Base-by-base conservation (phyloP, 2,113 vertebrate genomes). In the Merops nubicus region DNA sequence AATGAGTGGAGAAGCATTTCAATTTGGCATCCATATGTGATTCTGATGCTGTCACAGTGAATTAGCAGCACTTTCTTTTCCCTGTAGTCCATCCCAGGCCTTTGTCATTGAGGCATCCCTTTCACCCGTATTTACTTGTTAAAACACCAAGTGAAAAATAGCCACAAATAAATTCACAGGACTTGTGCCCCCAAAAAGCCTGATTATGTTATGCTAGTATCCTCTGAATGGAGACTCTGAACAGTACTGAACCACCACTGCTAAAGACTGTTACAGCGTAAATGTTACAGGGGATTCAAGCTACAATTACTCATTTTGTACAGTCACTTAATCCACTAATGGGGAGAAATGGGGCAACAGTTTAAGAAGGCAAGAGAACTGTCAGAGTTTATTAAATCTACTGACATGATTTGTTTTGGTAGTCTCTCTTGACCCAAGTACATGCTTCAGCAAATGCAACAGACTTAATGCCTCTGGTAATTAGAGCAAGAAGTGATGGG, bases 11-110 rank as follows among this genome's bases (percentile, higher is more conserved):
- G 95, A 85, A 94, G 72, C 90, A 85, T 96, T 96, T 94, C 85
- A 93, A 29, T 95, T 96, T 93, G 88, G 93, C 92, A 86, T 74
- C 79, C 72, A 21, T 86, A 42, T 60, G 43, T 47, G 79, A 96
- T 91, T 92, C 76, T 91, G 90, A 57, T 96, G 87, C 93, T 97
- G 96, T 97, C 96, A 96, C 64, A 96, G 56, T 91, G 90, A 94
- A 97, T 96, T 97, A 96, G 79, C 68, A 91, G 67, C 3, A 6
- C 92, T 93, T 95, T 67, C 59, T 92, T 93, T 93, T 88, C 75
- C 56, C 82, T 86, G 21, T 75, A 70, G 91, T 47, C 76, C 83
- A 64, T 86, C 34, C 68, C 47, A 67, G 56, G 82, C 79, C 74
- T 90, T 95, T 96, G 85, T 95, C 75, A 92, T 93, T 96, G 90